Conservation (phyloP, 2,797 vertebrate genomes). For the Pelobates cultripes region DNA sequence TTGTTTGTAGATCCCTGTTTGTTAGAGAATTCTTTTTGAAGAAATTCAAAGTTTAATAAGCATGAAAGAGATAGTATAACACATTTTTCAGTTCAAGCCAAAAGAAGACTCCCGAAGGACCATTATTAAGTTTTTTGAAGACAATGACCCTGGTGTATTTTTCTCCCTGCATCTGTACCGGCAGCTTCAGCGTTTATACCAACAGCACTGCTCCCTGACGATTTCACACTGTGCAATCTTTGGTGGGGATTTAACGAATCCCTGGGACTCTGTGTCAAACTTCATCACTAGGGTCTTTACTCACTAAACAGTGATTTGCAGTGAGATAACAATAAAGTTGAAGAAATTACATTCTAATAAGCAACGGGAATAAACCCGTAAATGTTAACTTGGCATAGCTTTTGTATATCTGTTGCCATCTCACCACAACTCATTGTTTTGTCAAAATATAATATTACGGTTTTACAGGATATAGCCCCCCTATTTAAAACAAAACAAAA, state of each 20-base stretch:
- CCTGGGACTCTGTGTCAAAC: background rate
- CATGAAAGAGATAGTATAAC: background rate
- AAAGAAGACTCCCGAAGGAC: conserved; percentile 15
- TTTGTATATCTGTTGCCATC: too few relatives aligned
- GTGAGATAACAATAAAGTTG: too few relatives aligned
- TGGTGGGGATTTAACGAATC: background rate
- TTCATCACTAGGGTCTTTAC: conserved; percentile 10
- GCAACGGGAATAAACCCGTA: too few relatives aligned
- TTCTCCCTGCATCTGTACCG: conserved; percentile 32
- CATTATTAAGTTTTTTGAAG: conserved; percentile 23
- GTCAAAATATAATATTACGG: too few relatives aligned
- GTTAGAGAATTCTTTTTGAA: background rate
- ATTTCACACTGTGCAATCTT: background rate
- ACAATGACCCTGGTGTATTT: conserved; percentile 16
- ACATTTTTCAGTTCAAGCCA: conserved; percentile 16
- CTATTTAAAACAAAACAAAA: too few relatives aligned
- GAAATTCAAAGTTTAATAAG: background rate
- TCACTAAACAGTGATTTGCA: too few relatives aligned
- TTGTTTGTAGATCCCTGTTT: background rate
- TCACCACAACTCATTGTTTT: too few relatives aligned
- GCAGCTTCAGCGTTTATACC: conserved; percentile 30
- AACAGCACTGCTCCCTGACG: conserved; percentile 20
- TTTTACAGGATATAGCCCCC: too few relatives aligned
- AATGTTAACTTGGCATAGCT: too few relatives aligned
- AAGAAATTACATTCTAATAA: too few relatives aligned